Evolutionary conservation across 2,113 vertebrate genomes (phyloP), one percentile per base, ranked within the genome.

Genomic region (Genyomyrus donnyi): DNA sequence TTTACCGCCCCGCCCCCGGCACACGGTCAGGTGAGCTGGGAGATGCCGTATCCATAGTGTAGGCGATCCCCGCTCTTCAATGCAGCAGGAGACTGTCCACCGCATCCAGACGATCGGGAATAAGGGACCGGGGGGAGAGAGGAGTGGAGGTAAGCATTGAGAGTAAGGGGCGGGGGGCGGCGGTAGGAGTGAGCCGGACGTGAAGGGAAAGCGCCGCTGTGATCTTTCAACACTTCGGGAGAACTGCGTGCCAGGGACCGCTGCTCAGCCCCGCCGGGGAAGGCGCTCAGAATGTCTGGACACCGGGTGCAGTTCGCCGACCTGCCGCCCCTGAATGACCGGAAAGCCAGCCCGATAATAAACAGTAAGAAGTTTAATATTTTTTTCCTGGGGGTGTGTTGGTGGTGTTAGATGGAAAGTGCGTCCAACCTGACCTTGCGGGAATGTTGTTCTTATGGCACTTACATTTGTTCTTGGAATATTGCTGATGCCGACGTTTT

Each of bases 281-380:
- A 85, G 58, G 21, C 31, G 88, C 83, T 62, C 77, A 85, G 92
- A 90, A 95, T 96, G 96, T 96, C 96, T 90, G 95, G 96, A 93
- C 96, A 96, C 92, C 95, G 96, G 94, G 96, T 96, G 91, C 96
- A 96, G 93, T 96, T 96, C 91, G 95, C 92, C 80, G 96, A 96
- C 92, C 94, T 95, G 84, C 95, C 94, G 89, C 90, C 91, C 6
- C 80, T 93, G 17, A 94, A 89, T 90, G 93, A 95, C 3, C 94
- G 92, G 91, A 95, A 92, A 94, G 94, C 93, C 89, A 94, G 93
- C 88, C 93, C 94, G 80, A 94, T 90, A 94, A 91, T 88, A 88
- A 91, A 92, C 93, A 95, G 96, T 96, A 95, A 96, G 96, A 85
- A 89, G 80, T 87, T 87, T 35, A 27, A 87, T 21, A 7, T 53